Evolutionary conservation across 2,113 vertebrate genomes (phyloP).

Genomic region (Cyrtonyx montezumae): DNA sequence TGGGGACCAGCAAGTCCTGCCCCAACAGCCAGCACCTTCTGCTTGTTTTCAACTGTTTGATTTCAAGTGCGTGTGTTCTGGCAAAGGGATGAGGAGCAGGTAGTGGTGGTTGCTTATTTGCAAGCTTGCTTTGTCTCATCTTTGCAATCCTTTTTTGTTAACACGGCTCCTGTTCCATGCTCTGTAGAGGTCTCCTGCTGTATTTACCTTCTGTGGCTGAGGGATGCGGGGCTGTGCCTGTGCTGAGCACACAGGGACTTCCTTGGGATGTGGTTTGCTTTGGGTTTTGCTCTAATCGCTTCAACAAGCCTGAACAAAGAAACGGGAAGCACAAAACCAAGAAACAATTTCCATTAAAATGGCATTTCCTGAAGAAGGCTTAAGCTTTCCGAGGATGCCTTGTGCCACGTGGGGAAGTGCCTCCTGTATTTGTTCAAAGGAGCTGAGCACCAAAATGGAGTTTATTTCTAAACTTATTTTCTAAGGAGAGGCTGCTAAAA

Average conservation of each 20-base stretch:
- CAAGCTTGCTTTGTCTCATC: conserved; percentile 36
- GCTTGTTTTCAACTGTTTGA: not conserved
- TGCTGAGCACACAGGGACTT: conserved; percentile 15
- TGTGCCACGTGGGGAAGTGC: not conserved
- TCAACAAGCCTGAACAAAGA: conserved; percentile 58
- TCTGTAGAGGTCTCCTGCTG: conserved; percentile 13
- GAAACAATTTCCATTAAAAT: conserved; percentile 57
- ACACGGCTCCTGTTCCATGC: not conserved
- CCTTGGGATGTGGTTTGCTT: conserved; percentile 25
- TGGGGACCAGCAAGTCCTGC: not conserved
- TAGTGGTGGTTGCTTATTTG: conserved; percentile 43
- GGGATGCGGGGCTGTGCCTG: not conserved
- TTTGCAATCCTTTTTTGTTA: conserved; percentile 29
- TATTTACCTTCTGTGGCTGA: conserved; percentile 35
- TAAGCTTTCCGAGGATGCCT: conserved; percentile 23
- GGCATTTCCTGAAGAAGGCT: conserved; percentile 48
- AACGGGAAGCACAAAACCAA: conserved; percentile 50
- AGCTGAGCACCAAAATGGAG: not conserved
- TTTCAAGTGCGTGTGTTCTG: not conserved
- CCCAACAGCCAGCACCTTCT: not conserved
- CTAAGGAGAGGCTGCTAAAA: not conserved
- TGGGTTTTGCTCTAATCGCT: conserved; percentile 62
- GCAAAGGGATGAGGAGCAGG: conserved; percentile 27
- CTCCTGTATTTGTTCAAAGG: not conserved
- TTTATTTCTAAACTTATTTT: not conserved